Percentiles rank a stretch among this genome's conserved stretches.
Conservation (phyloP, 2,888 invertebrate genomes). For the Pycnomerus fuliginosus region DNA sequence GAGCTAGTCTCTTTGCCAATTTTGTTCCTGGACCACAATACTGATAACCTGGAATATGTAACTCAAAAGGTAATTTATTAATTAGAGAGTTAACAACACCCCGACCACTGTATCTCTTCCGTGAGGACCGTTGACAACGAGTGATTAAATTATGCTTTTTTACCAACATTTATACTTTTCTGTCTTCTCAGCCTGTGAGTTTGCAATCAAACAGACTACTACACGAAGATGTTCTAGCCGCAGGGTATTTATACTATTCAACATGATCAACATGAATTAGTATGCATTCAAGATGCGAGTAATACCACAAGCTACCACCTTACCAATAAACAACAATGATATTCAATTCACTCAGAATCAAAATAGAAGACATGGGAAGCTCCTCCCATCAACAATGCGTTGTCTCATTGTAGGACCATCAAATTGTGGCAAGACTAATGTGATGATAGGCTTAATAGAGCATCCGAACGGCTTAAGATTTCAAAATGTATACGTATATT, state of each 20-base stretch:
- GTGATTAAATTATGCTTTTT: not conserved
- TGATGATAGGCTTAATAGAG: constrained; percentile 40
- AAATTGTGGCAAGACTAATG: constrained; percentile 46
- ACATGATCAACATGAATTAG: no score
- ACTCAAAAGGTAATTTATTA: constrained; percentile 1
- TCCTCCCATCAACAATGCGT: constrained; percentile 4
- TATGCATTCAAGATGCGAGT: no score
- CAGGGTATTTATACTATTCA: no score
- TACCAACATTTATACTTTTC: constrained; percentile 1
- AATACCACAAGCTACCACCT: no score
- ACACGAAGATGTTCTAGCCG: no score
- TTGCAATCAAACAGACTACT: no score
- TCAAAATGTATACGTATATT: constrained; percentile 46
- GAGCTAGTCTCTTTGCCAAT: no score
- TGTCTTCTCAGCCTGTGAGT: not conserved
- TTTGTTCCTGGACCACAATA: no score
- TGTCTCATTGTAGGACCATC: constrained; percentile 33
- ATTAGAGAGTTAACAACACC: constrained; percentile 1
- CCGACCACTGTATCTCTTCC: not conserved
- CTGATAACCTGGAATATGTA: no score
- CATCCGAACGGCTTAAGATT: constrained; percentile 43
- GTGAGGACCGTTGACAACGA: not conserved
- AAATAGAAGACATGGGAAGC: constrained; percentile 16
- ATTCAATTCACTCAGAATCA: no score
- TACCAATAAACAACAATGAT: no score